Percentiles rank a stretch among this genome's conserved stretches.
Evolutionary conservation across 1,140 invertebrate genomes (phyloP).

Genomic region (Aradophagus sp.): DNA sequence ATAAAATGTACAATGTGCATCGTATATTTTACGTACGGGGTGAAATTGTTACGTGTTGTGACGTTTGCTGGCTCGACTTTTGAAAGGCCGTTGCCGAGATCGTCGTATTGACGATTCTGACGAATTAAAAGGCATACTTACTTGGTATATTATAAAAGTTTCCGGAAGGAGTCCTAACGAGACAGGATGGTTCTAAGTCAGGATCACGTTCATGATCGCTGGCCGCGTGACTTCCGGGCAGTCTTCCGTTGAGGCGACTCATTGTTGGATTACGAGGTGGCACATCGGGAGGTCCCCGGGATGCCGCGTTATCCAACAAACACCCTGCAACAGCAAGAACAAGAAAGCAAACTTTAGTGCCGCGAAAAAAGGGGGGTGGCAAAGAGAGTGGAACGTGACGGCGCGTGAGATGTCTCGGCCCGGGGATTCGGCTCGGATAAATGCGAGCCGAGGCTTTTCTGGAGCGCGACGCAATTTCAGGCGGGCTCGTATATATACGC

Average conservation of each 20-base stretch:
- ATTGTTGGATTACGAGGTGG: constrained; percentile 90
- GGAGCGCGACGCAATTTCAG: constrained; percentile 32
- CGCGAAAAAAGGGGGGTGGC: constrained; percentile 1
- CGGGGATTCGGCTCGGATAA: constrained; percentile 20
- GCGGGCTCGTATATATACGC: constrained; percentile 33
- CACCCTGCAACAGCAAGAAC: constrained; percentile 82
- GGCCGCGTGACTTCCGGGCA: constrained; percentile 80
- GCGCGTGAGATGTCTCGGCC: constrained; percentile 24
- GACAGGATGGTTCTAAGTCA: constrained; percentile 92
- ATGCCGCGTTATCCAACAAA: constrained; percentile 86
- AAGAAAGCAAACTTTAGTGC: constrained; percentile 53
- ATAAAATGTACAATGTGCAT: too few relatives aligned
- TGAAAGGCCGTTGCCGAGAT: too few relatives aligned
- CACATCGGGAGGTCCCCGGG: constrained; percentile 87
- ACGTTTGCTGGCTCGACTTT: too few relatives aligned
- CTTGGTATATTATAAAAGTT: constrained; percentile 93
- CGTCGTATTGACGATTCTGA: too few relatives aligned
- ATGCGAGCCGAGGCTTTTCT: constrained; percentile 32
- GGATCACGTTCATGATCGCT: constrained; percentile 82
- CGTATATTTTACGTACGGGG: too few relatives aligned
- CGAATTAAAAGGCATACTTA: constrained; percentile 56
- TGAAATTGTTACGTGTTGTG: neutral
- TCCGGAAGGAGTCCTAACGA: constrained; percentile 91
- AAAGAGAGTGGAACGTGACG: constrained; percentile 36
- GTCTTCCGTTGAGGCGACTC: constrained; percentile 89